Base-by-base conservation (phyloP, 2,888 invertebrate genomes). In the Drosophila robusta region DNA sequence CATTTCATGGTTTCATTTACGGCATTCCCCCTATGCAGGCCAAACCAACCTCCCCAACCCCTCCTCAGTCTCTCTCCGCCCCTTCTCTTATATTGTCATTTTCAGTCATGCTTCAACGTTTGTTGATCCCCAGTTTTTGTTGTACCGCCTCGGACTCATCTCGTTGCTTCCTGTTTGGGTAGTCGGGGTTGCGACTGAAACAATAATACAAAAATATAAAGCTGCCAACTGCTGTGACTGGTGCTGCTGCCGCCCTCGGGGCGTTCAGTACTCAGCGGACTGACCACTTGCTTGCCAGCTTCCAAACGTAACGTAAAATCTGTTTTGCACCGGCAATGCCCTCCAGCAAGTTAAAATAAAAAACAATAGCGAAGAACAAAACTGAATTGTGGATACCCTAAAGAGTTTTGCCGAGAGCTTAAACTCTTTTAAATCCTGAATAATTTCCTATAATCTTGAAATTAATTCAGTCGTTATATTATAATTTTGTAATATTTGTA, bases 1-100 rank as follows among this genome's bases (percentile, higher is more conserved):
- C 77, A 81, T 79, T 81, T 81, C 77, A 81, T 81, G 81, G 81
- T 81, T 81, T 81, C 81, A 77, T 71, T 81, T 79, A 77, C 72
- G 58, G 51, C 44, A 34, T 49, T 52, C 42, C 39, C 60, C 56
- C 70, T 12, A 41, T 39, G 52, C 56, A 38, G 36, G 32, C 26
- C 49, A 56, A 16, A 29, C 9, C 32, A 29, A 29, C 16, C 34
- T 14, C 46, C 32, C 51, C 29, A 47, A 38, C 41, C 41, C 45
- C 38, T 50, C 22, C 42, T 32, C 45, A 24, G 3, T 32, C 38
- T 18, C 18, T 29, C 12, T 34, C 18, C 60, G 38, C 50, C 47
- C 39, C 42, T 67, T 44, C 62, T 57, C 65, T 70, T 78, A 73
- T 66, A 68, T 78, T 79, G 78, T 78, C 79, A 79, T 76, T 78